Percentiles rank a stretch among this genome's conserved stretches.
Conservation (phyloP, 2,797 vertebrate genomes). For the Macrochelys suwanniensis region DNA sequence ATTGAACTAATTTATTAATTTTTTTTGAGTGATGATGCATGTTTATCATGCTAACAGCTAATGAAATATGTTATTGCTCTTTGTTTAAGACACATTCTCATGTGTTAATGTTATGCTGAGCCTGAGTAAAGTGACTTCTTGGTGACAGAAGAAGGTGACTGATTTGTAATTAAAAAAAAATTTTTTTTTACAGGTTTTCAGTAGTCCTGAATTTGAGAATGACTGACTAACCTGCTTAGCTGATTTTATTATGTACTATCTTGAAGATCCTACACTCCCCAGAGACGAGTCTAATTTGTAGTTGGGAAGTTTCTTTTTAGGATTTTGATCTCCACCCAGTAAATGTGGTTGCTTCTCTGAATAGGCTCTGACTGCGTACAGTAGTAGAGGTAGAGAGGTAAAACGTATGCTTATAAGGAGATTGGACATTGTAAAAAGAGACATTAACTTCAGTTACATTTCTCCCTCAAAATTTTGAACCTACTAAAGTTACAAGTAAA, state of each 20-base stretch:
- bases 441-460: neutral
- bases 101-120: neutral
- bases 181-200: neutral
- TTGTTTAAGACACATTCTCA: neutral
- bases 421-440: neutral
- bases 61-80: neutral
- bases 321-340: conserved; percentile 53
- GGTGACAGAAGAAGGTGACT: neutral
- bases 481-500: neutral
- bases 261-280: conserved; percentile 7
- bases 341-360: conserved; percentile 6
- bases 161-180: neutral
- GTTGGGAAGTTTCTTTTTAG: conserved; percentile 60
- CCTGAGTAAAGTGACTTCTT: neutral
- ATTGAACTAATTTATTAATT: neutral
- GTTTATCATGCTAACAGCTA: conserved; percentile 16
- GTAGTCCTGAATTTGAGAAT: conserved; percentile 16
- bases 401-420: conserved; percentile 2
- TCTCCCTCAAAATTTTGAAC: neutral
- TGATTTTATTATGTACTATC: neutral
- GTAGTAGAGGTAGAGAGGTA: neutral
- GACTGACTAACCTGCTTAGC: accelerated
- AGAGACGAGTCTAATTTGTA: conserved; percentile 56
- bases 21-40: neutral
- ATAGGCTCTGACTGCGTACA: neutral